Conservation (phyloP, 2,888 invertebrate genomes). For the Leptinotarsa rubiginosa region DNA sequence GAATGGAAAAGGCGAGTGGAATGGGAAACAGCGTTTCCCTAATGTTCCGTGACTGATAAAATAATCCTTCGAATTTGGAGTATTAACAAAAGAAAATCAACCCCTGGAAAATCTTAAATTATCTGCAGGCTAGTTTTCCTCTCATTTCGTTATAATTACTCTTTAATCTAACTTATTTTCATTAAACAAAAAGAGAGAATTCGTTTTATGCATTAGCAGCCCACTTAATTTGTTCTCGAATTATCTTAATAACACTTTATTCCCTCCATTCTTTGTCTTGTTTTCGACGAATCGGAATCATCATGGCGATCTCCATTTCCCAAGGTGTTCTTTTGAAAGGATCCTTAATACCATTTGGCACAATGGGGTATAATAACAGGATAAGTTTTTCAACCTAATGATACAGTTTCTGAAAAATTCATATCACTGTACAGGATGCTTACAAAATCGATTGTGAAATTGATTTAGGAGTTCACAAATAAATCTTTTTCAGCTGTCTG, state of each 20-base stretch:
- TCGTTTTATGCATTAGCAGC: conserved; percentile 4
- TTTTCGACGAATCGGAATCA: background rate
- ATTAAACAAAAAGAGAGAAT: background rate
- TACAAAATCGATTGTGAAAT: too few species aligned
- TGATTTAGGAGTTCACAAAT: too few species aligned
- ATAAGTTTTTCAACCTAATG: background rate
- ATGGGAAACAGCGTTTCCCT: background rate
- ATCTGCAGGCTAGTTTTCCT: background rate
- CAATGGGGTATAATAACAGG: background rate
- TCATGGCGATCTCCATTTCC: background rate
- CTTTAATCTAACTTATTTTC: conserved; percentile 5
- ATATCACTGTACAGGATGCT: too few species aligned
- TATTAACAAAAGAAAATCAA: conserved; percentile 1
- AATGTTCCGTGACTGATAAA: conserved; percentile 7
- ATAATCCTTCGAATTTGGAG: background rate
- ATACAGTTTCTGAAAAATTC: background rate
- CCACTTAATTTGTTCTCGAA: conserved; percentile 13
- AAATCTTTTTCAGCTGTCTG: too few species aligned
- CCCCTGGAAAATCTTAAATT: background rate
- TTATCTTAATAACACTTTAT: conserved; percentile 14
- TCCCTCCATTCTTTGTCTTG: background rate
- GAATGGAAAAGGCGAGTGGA: background rate
- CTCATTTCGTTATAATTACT: conserved; percentile 3
- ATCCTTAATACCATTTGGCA: background rate
- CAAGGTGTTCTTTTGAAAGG: background rate